These are phyloP conservation scores for Galbula dea DNA, from an alignment of 2,113 vertebrate genomes.

Conservation along the genomic window DNA sequence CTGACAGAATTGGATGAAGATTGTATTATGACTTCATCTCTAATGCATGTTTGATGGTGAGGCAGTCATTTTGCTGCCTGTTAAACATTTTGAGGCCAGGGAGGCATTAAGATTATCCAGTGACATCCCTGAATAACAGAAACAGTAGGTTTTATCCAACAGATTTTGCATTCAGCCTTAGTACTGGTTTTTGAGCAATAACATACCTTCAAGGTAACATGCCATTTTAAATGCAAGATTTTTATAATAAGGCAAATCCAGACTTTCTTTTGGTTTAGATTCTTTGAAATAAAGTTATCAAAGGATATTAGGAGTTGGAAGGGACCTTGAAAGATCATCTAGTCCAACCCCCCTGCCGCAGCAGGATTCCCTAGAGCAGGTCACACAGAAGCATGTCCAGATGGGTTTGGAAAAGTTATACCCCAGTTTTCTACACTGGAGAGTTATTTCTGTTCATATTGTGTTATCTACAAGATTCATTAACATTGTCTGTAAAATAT, in stretches of 20 bases:
- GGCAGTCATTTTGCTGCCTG: conserved; percentile 19
- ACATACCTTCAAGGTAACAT: background rate
- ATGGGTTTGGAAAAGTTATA: no score
- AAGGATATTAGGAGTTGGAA: no score
- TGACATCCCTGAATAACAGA: background rate
- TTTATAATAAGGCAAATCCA: background rate
- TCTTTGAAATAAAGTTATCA: background rate
- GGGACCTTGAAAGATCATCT: no score
- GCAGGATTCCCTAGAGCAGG: no score
- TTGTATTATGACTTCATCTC: background rate
- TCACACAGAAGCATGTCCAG: no score
- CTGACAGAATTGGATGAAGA: background rate
- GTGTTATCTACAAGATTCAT: background rate
- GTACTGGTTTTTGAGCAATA: background rate
- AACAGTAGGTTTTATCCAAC: background rate
- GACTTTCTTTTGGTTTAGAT: background rate
- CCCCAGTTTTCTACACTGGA: background rate
- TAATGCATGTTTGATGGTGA: background rate
- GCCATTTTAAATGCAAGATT: background rate
- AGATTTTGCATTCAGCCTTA: background rate
- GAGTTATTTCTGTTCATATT: background rate
- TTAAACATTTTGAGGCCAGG: conserved; percentile 13
- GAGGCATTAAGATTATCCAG: conserved; percentile 2
- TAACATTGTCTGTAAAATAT: background rate
- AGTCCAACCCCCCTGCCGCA: no score